Conservation (phyloP, 2,113 vertebrate species). For the Lichenostomus cassidix region DNA sequence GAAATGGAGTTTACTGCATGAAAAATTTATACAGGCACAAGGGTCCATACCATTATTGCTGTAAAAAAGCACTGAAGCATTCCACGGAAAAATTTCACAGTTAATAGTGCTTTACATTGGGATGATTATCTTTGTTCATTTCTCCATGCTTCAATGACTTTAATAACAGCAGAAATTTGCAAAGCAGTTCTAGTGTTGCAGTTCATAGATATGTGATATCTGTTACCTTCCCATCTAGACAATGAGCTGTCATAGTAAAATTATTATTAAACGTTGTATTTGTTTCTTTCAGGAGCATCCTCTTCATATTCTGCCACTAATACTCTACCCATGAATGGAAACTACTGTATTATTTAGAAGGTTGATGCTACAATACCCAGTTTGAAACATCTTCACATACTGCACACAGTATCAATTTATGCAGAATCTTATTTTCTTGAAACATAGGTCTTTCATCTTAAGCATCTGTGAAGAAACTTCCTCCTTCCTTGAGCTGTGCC, state of each 20-base stretch:
- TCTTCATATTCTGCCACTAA: not conserved
- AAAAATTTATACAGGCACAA: not conserved
- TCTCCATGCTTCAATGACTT: not conserved
- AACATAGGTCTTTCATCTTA: not conserved
- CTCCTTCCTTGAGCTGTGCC: not conserved
- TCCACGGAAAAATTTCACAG: not conserved
- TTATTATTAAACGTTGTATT: not conserved
- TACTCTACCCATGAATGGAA: not conserved
- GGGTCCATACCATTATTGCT: not conserved
- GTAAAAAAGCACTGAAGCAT: not conserved
- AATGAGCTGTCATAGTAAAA: not conserved
- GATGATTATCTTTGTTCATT: not conserved
- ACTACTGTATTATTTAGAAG: not conserved
- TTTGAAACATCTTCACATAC: not conserved
- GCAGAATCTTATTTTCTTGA: not conserved
- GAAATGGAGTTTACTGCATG: not conserved
- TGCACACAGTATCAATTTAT: not conserved
- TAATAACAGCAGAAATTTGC: not conserved
- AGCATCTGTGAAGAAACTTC: not conserved
- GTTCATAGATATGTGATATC: not conserved
- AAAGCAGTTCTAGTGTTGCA: not conserved
- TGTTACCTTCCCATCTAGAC: not conserved
- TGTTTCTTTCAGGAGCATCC: not conserved
- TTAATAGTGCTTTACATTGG: not conserved
- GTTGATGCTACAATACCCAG: not conserved